These are phyloP conservation scores for Neomonachus schauinslandi DNA, from an alignment of 2,113 vertebrate genomes.

Conservation along the genomic window DNA sequence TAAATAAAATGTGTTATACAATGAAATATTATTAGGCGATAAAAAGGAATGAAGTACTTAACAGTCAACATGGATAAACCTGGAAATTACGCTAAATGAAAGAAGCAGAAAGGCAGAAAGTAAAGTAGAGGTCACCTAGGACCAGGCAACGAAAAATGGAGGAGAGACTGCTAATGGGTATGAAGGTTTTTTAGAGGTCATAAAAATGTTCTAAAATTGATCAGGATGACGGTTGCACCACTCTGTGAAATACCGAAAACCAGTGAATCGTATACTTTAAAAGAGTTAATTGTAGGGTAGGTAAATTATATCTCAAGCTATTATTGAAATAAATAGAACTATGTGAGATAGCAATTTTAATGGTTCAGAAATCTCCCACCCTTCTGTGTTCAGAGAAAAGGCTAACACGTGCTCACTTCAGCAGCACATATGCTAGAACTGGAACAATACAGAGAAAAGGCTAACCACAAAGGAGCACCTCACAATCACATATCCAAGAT, in stretches of 20 bases:
- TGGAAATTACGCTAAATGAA: neutral
- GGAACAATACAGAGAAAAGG: neutral
- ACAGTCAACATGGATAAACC: neutral
- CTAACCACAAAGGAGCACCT: neutral
- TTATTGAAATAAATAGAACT: neutral
- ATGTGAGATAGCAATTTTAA: neutral
- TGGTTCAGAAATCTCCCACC: neutral
- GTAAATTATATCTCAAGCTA: neutral
- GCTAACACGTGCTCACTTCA: neutral
- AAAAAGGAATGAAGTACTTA: neutral
- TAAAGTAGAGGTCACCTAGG: neutral
- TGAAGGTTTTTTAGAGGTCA: neutral
- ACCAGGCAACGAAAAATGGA: neutral
- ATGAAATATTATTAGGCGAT: neutral
- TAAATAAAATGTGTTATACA: neutral
- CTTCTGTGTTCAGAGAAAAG: neutral
- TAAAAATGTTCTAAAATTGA: neutral
- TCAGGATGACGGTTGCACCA: neutral
- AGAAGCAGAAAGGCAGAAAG: neutral
- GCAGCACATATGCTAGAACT: neutral
- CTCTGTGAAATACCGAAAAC: neutral
- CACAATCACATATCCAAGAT: neutral
- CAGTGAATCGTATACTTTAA: neutral
- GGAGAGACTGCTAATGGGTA: neutral
- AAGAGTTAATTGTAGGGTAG: neutral